A percentile compares a stretch with the other conserved stretches of the same genome.
phyloP scores from a whole-genome alignment of 2,797 vertebrate genomes.

The Acipenser transmontanus region DNA sequence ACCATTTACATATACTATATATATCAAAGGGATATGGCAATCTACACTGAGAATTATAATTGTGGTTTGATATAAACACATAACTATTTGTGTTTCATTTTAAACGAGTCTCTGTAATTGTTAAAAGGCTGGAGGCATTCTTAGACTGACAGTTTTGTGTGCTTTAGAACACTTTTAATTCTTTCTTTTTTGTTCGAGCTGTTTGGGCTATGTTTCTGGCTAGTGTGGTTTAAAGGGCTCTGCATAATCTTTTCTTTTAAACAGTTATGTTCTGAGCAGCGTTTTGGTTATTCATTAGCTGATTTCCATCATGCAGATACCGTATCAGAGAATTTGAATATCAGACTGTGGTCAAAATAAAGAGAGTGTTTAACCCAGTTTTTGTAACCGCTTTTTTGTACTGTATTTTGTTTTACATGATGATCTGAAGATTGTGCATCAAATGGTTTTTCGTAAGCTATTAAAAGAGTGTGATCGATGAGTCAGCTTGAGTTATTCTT shows the following conservation, averaged over 20 bases:
- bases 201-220: too few relatives aligned
- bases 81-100: slow-evolving; percentile 71
- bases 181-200: slow-evolving; percentile 48
- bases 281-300: slow-evolving; percentile 44
- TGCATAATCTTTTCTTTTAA: slow-evolving; percentile 42
- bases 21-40: slow-evolving; percentile 49
- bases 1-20: slow-evolving; percentile 80
- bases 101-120: slow-evolving; percentile 71
- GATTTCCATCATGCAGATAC: too few relatives aligned
- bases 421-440: too few relatives aligned
- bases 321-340: too few relatives aligned
- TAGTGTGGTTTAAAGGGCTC: slow-evolving; percentile 29
- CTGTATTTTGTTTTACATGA: too few relatives aligned
- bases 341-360: too few relatives aligned
- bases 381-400: too few relatives aligned
- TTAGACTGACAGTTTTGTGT: slow-evolving; percentile 67
- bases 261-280: slow-evolving; percentile 34
- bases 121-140: slow-evolving; percentile 64
- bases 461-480: too few relatives aligned
- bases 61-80: slow-evolving; percentile 51
- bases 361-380: too few relatives aligned
- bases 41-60: slow-evolving; percentile 62
- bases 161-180: slow-evolving; percentile 69
- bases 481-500: too few relatives aligned
- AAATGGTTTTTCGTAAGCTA: too few relatives aligned